Base-by-base conservation (phyloP, 2,797 vertebrate species). In the Schizopygopsis malacanthus region DNA sequence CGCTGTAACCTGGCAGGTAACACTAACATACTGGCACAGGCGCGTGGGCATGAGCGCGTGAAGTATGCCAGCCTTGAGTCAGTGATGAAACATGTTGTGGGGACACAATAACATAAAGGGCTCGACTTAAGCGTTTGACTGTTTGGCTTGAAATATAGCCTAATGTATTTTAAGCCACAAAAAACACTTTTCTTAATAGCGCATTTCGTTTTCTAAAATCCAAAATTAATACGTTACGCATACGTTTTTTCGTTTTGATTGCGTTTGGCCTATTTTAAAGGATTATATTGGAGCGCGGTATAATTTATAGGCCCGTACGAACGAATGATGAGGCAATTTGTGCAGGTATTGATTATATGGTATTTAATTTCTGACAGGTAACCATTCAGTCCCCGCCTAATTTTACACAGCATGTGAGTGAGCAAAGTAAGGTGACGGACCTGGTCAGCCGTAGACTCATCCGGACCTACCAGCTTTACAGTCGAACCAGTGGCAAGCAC, bases 351-450 rank as follows among this genome's bases (percentile, higher is more conserved):
- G 92, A 94, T 89, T 94, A 91, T 94, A 92, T 93, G 91, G 90
- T 90, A 87, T 95, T 96, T 96, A 96, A 98, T 98, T 98, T 98
- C 96, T 97, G 97, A 97, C 98, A 99, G 98, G 98, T 99, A 98
- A 99, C 98, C 97, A 98, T 98, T 98, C 98, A 99, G 98, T 98
- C 98, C 97, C 96, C 98, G 97, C 98, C 98, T 97, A 99, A 99
- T 99, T 99, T 99, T 98, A 99, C 98, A 97, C 98, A 99, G 97
- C 98, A 99, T 97, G 98, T 99, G 96, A 99, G 98, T 97, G 98
- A 99, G 96, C 98, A 99, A 96, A 98, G 98, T 96, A 97, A 96
- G 95, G 97, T 97, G 96, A 99, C 98, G 76, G 98, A 99, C 96
- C 97, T 97, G 89, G 95, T 98, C 94, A 99, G 98, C 96, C 97